Conservation (phyloP, 1,140 invertebrate genomes). For the Caerostris darwini region DNA sequence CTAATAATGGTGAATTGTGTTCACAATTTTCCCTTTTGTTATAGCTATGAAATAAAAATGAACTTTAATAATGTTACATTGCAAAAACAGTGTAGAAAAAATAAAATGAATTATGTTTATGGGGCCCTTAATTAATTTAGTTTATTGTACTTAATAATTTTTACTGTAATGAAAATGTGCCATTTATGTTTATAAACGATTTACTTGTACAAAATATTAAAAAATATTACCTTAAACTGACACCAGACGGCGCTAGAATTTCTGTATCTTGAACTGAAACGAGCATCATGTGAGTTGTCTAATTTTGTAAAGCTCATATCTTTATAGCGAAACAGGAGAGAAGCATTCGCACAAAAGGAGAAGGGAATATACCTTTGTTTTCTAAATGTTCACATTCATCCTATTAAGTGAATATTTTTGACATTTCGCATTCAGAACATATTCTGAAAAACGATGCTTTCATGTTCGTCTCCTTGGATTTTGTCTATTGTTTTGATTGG, state of each 20-base stretch:
- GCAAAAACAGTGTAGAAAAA: background rate
- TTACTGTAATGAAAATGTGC: too few species aligned
- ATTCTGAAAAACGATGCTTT: too few species aligned
- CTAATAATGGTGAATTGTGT: background rate
- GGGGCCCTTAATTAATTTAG: background rate
- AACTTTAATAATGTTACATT: background rate
- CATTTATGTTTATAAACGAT: too few species aligned
- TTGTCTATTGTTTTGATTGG: too few species aligned
- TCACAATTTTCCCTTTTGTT: background rate
- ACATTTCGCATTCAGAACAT: too few species aligned
- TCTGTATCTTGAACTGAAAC: background rate
- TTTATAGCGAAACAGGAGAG: too few species aligned
- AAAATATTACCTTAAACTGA: background rate
- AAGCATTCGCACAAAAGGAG: too few species aligned
- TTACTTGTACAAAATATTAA: background rate
- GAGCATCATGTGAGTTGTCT: background rate
- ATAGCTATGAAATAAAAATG: too few species aligned
- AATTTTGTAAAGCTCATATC: background rate
- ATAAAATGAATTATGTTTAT: background rate
- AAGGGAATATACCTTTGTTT: too few species aligned
- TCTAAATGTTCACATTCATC: too few species aligned
- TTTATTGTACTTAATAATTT: background rate
- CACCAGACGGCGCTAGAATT: slow-evolving; percentile 47
- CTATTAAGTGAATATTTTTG: too few species aligned
- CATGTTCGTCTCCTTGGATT: too few species aligned